phyloP scores from a whole-genome alignment of 1,140 invertebrate species.

The Drosophila sturtevanti region DNA sequence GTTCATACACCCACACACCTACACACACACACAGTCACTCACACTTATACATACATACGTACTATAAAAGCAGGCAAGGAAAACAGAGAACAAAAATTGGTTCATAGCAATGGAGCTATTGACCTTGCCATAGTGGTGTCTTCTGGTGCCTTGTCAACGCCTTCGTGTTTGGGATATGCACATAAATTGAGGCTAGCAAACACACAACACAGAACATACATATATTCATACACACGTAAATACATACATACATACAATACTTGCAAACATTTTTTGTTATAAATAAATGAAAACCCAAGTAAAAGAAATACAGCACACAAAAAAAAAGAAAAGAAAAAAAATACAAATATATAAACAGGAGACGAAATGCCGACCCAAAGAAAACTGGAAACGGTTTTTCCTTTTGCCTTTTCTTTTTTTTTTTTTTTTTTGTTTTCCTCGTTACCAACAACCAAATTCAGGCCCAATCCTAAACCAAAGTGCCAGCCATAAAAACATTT shows the following conservation, averaged over 20 bases:
- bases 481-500: slow-evolving; percentile 70
- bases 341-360: no score
- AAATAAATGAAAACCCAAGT: slow-evolving; percentile 6
- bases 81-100: not conserved
- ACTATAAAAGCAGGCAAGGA: not conserved
- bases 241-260: not conserved
- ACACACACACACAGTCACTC: not conserved
- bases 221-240: slow-evolving; percentile 32
- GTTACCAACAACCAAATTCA: not conserved
- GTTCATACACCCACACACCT: not conserved
- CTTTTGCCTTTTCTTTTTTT: not conserved
- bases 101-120: not conserved
- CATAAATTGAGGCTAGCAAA: not conserved
- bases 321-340: no score
- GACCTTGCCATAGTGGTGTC: not conserved
- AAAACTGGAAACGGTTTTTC: not conserved
- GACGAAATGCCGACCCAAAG: not conserved
- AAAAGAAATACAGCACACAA: no score
- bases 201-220: slow-evolving; percentile 12
- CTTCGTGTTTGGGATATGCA: slow-evolving; percentile 2
- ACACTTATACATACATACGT: not conserved
- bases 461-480: slow-evolving; percentile 9
- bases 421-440: not conserved
- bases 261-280: not conserved
- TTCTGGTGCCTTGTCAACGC: slow-evolving; percentile 28